These are phyloP conservation scores for Elgaria multicarinata DNA, from an alignment of 2,113 vertebrate species.

Conservation along the genomic window DNA sequence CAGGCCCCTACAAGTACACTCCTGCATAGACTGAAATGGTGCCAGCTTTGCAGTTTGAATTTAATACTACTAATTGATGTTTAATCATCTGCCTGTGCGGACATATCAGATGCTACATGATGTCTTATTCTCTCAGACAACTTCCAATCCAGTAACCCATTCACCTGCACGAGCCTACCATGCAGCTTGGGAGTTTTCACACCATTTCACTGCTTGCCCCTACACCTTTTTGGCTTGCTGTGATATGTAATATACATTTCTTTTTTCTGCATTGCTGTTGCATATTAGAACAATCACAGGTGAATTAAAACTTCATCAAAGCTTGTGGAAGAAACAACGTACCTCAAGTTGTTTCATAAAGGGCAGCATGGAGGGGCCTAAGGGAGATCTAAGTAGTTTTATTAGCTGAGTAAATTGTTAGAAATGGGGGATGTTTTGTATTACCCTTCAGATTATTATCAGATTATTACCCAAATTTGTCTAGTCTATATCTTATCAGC, in stretches of 20 bases:
- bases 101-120: background rate
- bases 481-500: background rate
- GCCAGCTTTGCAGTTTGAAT: background rate
- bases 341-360: background rate
- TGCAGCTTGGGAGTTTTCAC: background rate
- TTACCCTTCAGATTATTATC: background rate
- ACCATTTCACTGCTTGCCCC: background rate
- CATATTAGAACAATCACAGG: constrained; percentile 18
- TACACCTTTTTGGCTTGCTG: background rate
- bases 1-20: background rate
- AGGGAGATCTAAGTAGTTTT: background rate
- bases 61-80: background rate
- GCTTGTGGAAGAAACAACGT: constrained; percentile 4
- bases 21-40: background rate
- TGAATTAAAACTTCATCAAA: constrained; percentile 36
- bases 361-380: background rate
- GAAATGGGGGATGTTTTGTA: background rate
- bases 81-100: background rate
- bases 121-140: background rate
- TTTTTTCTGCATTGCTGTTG: background rate
- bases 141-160: background rate
- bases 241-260: background rate
- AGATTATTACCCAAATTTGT: background rate
- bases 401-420: background rate
- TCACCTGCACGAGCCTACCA: background rate